Conservation (phyloP, 2,797 vertebrate species). For the Acanthis flammea region DNA sequence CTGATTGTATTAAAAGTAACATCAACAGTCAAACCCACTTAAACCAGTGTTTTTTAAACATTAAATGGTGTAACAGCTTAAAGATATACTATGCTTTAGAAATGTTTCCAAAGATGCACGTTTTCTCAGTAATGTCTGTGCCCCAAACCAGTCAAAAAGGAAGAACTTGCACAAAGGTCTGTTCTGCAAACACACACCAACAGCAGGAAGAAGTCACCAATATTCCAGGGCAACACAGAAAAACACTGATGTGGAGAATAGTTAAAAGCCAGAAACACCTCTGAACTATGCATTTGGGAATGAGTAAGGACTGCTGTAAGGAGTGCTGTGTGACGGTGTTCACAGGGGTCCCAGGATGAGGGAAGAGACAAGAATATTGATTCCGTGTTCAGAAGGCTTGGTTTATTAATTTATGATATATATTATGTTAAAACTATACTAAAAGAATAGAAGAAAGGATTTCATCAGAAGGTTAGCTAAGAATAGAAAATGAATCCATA, state of each 20-base stretch:
- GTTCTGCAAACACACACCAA: background rate
- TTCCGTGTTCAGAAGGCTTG: too few relatives aligned
- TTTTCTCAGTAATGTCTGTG: background rate
- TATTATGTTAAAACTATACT: too few relatives aligned
- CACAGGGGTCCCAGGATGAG: too few relatives aligned
- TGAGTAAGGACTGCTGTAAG: background rate
- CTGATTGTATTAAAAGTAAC: background rate
- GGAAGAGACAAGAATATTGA: too few relatives aligned
- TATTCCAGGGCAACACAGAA: background rate
- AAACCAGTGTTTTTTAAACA: background rate
- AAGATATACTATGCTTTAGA: background rate
- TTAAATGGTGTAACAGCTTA: background rate
- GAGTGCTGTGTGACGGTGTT: background rate
- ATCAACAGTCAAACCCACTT: background rate
- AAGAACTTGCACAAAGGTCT: background rate
- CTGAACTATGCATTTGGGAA: background rate
- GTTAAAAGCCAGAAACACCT: background rate
- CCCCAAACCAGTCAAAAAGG: background rate
- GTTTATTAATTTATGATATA: too few relatives aligned
- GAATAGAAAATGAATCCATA: too few relatives aligned
- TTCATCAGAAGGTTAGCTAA: too few relatives aligned
- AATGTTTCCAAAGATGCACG: background rate
- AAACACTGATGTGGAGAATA: background rate
- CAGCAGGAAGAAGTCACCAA: background rate
- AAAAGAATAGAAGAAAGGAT: too few relatives aligned